These are phyloP conservation scores for Prorops nasuta DNA, from an alignment of 1,140 invertebrate species.

Conservation along the genomic window DNA sequence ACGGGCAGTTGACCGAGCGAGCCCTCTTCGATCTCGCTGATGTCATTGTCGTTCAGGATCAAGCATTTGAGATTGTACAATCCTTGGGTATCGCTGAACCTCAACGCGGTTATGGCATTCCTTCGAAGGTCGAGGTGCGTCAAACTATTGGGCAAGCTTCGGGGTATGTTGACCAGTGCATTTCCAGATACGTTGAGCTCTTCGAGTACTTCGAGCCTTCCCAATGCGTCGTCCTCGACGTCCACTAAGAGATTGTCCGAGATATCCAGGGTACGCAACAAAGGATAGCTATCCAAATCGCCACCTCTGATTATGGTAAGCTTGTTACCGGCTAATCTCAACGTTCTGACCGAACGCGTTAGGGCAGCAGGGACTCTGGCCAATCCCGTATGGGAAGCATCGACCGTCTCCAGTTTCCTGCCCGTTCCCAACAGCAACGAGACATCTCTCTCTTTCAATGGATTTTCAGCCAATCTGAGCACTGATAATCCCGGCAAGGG, in stretches of 20 bases:
- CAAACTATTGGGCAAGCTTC: constrained; percentile 65
- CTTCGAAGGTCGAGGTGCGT: constrained; percentile 63
- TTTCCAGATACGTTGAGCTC: constrained; percentile 81
- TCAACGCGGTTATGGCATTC: constrained; percentile 68
- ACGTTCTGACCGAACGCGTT: constrained; percentile 77
- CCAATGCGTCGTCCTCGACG: constrained; percentile 85
- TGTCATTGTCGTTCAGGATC: constrained; percentile 67
- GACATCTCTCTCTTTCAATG: constrained; percentile 62
- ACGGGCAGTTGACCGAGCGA: constrained; percentile 66
- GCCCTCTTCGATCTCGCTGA: constrained; percentile 64
- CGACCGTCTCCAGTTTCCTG: constrained; percentile 72
- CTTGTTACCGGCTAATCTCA: constrained; percentile 76
- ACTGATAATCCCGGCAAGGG: constrained; percentile 74
- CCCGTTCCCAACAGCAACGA: constrained; percentile 69
- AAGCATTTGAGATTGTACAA: constrained; percentile 71
- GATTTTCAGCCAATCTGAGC: constrained; percentile 73
- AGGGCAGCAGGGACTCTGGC: constrained; percentile 78
- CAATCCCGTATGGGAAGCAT: constrained; percentile 78
- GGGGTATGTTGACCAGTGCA: constrained; percentile 64
- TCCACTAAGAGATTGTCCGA: constrained; percentile 73
- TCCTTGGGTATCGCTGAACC: constrained; percentile 66
- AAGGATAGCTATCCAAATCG: constrained; percentile 86
- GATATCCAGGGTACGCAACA: constrained; percentile 78
- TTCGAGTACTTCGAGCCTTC: constrained; percentile 75
- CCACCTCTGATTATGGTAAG: constrained; percentile 73